Conservation (phyloP, 2,797 vertebrate species). For the Hybognathus amarus region DNA sequence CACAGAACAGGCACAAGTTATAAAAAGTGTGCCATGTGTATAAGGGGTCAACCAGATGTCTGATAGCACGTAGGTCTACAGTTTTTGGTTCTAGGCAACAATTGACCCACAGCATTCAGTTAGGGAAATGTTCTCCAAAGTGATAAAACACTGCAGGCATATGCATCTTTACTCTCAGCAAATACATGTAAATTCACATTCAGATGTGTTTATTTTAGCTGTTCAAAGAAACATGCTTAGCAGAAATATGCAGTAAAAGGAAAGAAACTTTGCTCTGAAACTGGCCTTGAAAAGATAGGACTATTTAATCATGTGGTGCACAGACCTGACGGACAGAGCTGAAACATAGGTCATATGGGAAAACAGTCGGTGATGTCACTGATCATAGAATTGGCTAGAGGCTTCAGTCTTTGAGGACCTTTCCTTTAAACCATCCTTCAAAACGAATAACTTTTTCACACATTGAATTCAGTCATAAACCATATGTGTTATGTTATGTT, state of each 20-base stretch:
- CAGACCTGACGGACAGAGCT: conserved; percentile 44
- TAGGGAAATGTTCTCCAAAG: conserved; percentile 19
- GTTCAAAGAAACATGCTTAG: conserved; percentile 54
- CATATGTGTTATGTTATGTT: conserved; percentile 11
- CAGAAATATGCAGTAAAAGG: conserved; percentile 36
- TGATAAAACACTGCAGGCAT: conserved; percentile 14
- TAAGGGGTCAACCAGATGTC: conserved; percentile 30
- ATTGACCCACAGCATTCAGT: background rate
- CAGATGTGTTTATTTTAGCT: conserved; percentile 35
- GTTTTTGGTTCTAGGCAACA: background rate
- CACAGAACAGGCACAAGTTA: background rate
- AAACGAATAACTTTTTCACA: background rate
- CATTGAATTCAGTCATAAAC: background rate
- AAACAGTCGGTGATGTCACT: conserved; percentile 43
- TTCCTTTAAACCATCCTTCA: conserved; percentile 19
- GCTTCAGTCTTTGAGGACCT: background rate
- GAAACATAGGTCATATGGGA: conserved; percentile 48
- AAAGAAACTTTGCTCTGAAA: conserved; percentile 55
- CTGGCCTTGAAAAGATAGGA: conserved; percentile 60
- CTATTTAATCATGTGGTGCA: conserved; percentile 61
- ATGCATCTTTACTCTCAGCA: conserved; percentile 10
- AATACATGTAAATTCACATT: conserved; percentile 27
- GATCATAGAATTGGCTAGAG: conserved; percentile 5
- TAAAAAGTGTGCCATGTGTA: background rate
- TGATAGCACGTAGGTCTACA: conserved; percentile 7